Percentiles rank a stretch among this genome's conserved stretches.
phyloP scores from a whole-genome alignment of 2,113 vertebrate species.

The Dasyurus viverrinus region DNA sequence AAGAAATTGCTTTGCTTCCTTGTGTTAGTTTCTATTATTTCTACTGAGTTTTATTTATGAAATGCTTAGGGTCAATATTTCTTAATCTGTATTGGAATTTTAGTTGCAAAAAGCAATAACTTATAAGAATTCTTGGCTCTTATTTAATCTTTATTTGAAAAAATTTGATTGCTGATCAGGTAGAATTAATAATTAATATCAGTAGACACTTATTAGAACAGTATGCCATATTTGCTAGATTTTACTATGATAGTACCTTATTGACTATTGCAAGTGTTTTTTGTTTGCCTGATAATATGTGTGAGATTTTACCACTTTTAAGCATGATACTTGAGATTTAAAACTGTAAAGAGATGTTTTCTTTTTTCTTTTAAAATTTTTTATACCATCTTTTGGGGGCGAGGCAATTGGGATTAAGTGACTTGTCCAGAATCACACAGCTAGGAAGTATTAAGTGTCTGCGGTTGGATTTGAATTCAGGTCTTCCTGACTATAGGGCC shows the following conservation, averaged over 20 bases:
- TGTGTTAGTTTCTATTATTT: not conserved
- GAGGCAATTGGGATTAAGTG: too few species aligned
- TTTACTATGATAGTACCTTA: not conserved
- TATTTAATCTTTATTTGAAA: not conserved
- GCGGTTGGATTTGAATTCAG: too few species aligned
- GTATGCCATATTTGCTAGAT: not conserved
- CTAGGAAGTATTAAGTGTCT: too few species aligned
- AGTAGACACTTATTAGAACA: not conserved
- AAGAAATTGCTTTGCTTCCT: not conserved
- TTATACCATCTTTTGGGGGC: too few species aligned
- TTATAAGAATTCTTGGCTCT: not conserved
- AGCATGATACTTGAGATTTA: not conserved
- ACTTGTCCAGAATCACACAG: too few species aligned
- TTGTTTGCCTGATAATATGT: not conserved
- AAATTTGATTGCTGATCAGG: not conserved
- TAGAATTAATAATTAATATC: not conserved
- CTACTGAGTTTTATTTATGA: not conserved
- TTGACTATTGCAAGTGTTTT: not conserved
- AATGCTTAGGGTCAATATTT: not conserved
- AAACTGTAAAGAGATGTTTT: not conserved
- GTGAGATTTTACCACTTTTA: not conserved
- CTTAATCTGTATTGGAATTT: not conserved
- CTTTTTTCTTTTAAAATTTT: too few species aligned
- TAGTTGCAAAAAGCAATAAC: rapidly evolving
- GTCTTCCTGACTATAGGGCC: too few species aligned